These are phyloP conservation scores for Diadegma fenestrale DNA, from an alignment of 2,888 invertebrate species.

Conservation along the genomic window DNA sequence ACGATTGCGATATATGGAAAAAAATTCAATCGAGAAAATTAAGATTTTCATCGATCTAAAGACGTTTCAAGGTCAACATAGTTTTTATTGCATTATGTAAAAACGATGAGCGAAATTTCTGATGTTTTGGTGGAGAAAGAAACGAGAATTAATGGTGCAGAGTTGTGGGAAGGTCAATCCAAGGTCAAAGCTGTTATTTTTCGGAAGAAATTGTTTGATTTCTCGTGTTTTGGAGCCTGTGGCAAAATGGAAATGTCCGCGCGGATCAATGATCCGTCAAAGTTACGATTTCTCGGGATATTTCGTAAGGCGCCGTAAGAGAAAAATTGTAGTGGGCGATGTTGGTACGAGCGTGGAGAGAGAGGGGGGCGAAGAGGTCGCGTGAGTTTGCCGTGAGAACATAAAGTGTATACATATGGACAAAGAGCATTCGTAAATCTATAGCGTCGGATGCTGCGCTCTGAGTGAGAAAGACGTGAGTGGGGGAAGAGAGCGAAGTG, in stretches of 20 bases:
- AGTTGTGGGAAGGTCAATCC: too few relatives aligned
- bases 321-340: neutral
- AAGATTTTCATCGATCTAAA: neutral
- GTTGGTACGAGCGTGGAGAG: neutral
- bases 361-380: neutral
- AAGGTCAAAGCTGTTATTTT: too few relatives aligned
- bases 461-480: conserved; percentile 56
- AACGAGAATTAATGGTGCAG: too few relatives aligned
- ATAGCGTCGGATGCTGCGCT: conserved; percentile 68
- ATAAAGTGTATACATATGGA: neutral
- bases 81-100: neutral
- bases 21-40: neutral
- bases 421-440: neutral
- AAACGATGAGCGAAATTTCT: neutral
- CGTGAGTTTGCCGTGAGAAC: neutral
- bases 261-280: neutral
- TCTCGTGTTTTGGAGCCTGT: too few relatives aligned
- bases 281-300: neutral
- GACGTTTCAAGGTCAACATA: neutral
- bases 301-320: neutral
- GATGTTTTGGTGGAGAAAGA: neutral
- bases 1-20: neutral
- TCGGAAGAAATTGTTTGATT: too few relatives aligned
- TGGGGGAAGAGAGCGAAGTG: conserved; percentile 54
- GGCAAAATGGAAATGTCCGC: neutral